Conservation (phyloP, 2,113 vertebrate genomes). For the Myrmecobius fasciatus region DNA sequence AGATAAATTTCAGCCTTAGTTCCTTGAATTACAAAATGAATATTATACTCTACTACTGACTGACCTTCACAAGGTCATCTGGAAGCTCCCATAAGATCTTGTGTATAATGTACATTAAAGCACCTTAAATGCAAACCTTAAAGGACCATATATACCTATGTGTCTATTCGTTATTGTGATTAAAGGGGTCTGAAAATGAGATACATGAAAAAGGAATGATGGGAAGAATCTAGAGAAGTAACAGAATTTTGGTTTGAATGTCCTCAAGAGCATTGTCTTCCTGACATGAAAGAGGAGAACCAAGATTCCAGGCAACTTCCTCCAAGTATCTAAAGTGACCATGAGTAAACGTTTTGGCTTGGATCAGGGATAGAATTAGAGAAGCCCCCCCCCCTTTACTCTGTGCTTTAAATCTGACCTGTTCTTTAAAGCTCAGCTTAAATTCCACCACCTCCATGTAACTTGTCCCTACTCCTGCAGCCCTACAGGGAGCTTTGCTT, state of each 20-base stretch:
- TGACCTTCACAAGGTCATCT: neutral
- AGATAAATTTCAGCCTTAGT: neutral
- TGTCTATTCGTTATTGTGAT: neutral
- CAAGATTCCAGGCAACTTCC: neutral
- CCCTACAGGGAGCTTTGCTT: neutral
- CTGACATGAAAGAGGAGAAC: neutral
- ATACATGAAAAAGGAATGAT: neutral
- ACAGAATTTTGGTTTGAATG: neutral
- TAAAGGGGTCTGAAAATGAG: neutral
- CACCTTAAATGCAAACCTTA: neutral
- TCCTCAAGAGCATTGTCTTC: neutral
- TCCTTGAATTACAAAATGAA: neutral
- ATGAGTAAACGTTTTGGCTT: neutral
- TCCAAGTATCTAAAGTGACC: neutral
- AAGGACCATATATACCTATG: neutral
- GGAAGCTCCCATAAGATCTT: neutral
- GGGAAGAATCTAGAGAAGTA: neutral
- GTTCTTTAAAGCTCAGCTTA: neutral
- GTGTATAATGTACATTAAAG: neutral
- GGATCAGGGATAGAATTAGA: neutral
- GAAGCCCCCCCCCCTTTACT: neutral
- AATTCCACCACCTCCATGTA: neutral
- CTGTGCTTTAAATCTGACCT: neutral
- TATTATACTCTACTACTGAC: neutral
- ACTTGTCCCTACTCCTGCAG: neutral